Evolutionary conservation across 2,113 vertebrate species (phyloP).

Genomic region (Ptyas mucosa): DNA sequence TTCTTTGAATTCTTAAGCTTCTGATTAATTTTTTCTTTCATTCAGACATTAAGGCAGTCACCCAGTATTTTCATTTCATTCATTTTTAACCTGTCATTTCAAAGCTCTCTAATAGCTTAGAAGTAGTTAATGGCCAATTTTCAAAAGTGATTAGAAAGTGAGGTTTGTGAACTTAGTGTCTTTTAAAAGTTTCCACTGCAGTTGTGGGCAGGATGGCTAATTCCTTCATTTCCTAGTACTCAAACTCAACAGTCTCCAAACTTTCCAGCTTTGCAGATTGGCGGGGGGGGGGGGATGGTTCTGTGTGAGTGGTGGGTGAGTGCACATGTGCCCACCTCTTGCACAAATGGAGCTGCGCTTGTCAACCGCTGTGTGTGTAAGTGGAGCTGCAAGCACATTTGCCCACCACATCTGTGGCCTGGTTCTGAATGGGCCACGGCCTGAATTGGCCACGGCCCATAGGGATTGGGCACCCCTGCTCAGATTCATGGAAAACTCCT

Average conservation of each 20-base stretch:
- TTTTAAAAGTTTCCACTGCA: not conserved
- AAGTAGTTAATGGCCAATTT: not conserved
- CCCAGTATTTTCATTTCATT: not conserved
- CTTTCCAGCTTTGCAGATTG: not conserved
- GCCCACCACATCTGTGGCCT: not conserved
- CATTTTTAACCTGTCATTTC: not conserved
- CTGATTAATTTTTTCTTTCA: not conserved
- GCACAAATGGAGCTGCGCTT: not conserved
- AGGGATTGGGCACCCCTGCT: not conserved
- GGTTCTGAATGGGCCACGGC: not conserved
- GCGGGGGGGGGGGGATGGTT: fast-evolving
- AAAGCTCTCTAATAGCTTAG: not conserved
- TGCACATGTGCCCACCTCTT: too few species aligned
- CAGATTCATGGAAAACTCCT: not conserved
- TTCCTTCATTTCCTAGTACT: not conserved
- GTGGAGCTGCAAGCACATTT: not conserved
- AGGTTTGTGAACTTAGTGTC: not conserved
- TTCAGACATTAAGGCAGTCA: not conserved
- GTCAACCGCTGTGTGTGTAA: not conserved
- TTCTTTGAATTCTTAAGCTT: not conserved
- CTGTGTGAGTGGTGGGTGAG: not conserved
- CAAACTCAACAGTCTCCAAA: not conserved
- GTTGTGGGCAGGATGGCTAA: not conserved
- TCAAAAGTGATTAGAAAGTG: not conserved
- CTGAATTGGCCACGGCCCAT: not conserved